These are phyloP conservation scores for Phrynocephalus versicolor DNA, from an alignment of 2,113 vertebrate species.

Conservation along the genomic window DNA sequence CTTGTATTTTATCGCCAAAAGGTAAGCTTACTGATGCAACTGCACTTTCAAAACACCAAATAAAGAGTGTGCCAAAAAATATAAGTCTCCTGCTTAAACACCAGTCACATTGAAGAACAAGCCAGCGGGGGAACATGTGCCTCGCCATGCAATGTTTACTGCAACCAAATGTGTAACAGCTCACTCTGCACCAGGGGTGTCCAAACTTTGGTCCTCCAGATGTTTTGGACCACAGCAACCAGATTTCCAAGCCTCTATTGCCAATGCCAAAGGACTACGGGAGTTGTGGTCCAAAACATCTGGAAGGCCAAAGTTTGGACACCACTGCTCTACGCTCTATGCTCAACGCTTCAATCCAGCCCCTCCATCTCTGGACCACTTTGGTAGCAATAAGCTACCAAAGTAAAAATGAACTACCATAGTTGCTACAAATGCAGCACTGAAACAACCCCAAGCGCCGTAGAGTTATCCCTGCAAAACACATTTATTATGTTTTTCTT, in stretches of 20 bases:
- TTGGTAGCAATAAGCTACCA: not conserved
- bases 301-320: too few species aligned
- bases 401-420: not conserved
- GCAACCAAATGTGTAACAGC: not conserved
- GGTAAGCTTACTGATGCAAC: not conserved
- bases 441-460: not conserved
- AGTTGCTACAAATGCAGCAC: not conserved
- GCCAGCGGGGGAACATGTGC: not conserved
- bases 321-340: not conserved
- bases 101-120: not conserved
- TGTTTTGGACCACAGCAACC: too few species aligned
- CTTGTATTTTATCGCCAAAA: not conserved
- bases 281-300: too few species aligned
- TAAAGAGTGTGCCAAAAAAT: conserved; percentile 21
- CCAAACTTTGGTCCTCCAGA: too few species aligned
- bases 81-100: not conserved
- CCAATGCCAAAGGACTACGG: too few species aligned
- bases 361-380: not conserved
- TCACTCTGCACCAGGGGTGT: too few species aligned
- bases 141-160: not conserved
- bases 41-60: fast-evolving
- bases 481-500: not conserved
- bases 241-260: too few species aligned
- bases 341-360: not conserved
- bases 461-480: fast-evolving